Evolutionary conservation across 2,113 vertebrate genomes (phyloP), one percentile per base, ranked within the genome.

Genomic region (Oplegnathus fasciatus): DNA sequence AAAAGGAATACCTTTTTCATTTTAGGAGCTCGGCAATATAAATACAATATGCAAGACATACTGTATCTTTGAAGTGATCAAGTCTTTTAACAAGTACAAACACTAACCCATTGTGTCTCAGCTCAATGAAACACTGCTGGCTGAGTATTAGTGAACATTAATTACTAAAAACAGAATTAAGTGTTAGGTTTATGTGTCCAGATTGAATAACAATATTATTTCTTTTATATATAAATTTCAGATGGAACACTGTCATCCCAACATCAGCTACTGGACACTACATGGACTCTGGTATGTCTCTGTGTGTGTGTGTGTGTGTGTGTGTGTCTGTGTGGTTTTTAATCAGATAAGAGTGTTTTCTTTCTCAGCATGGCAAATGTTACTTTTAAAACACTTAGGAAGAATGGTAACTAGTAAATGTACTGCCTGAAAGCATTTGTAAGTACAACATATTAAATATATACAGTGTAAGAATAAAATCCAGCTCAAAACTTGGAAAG

Each of bases 211-310:
- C 48, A 48, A 7, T 18, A 34, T 2, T 3, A 0, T 4, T 32
- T 20, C 55, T 48, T 17, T 26, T 40, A n/a, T 48, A 42, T 68
- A 48, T 81, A 6, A 4, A 64, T 92, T 92, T 44, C 86, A 96
- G 96, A 85, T 93, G 88, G 94, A 95, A 67, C 73, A 90, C 2
- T 96, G 96, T 82, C 88, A 93, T 71, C 9, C 85, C 55, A 88
- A 93, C 60, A 42, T 95, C 9, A 93, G 84, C 82, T 93, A 91
- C 78, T 96, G 96, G 96, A 94, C 95, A 58, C 61, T 96, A 17
- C 96, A 96, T 90, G 96, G 96, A 84, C 90, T 96, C 54, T 96
- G 96, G 96, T 96, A 87, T 78, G 87, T 20, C 4, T 48, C 3
- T 70, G 44, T 69, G 8, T 64, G n/a, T 58, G 4, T 69, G 30